Conservation (phyloP, 30 jellyfish, hydroid and myxozoan species). For the Hydra vulgaris region DNA sequence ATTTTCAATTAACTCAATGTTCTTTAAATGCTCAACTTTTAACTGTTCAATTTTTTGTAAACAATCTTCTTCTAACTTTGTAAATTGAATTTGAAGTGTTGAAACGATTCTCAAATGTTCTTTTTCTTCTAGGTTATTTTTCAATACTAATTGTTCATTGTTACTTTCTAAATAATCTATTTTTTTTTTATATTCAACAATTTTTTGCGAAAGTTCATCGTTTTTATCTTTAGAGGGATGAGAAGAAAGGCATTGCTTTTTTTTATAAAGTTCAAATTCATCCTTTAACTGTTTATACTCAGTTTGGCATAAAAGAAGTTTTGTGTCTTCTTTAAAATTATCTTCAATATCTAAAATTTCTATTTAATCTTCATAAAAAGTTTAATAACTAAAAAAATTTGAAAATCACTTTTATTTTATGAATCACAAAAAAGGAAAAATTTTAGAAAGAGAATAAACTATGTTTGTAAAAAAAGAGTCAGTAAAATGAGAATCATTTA, state of each 20-base stretch:
- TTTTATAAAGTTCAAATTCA: conserved; percentile 60
- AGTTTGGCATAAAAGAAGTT: conserved; percentile 65
- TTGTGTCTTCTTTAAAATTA: conserved; percentile 58
- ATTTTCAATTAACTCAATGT: conserved; percentile 26
- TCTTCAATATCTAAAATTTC: conserved; percentile 57
- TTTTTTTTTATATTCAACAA: conserved; percentile 23
- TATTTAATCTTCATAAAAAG: no score
- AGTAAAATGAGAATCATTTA: background rate
- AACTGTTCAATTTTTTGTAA: conserved; percentile 16
- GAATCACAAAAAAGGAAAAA: no score
- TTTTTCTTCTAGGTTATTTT: conserved; percentile 52
- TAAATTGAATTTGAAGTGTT: conserved; percentile 51
- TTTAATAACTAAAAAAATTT: no score
- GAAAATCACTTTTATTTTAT: no score
- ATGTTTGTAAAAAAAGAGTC: background rate
- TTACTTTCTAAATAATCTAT: conserved; percentile 39
- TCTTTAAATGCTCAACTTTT: conserved; percentile 24
- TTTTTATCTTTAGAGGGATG: background rate
- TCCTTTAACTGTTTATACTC: conserved; percentile 76
- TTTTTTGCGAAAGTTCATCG: conserved; percentile 23
- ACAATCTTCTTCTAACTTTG: conserved; percentile 39
- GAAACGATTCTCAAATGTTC: conserved; percentile 37
- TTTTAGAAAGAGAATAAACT: no score
- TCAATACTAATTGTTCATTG: conserved; percentile 3
- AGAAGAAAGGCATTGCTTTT: background rate